Evolutionary conservation across 2,888 invertebrate species (phyloP).

Genomic region (Hedya salicella): DNA sequence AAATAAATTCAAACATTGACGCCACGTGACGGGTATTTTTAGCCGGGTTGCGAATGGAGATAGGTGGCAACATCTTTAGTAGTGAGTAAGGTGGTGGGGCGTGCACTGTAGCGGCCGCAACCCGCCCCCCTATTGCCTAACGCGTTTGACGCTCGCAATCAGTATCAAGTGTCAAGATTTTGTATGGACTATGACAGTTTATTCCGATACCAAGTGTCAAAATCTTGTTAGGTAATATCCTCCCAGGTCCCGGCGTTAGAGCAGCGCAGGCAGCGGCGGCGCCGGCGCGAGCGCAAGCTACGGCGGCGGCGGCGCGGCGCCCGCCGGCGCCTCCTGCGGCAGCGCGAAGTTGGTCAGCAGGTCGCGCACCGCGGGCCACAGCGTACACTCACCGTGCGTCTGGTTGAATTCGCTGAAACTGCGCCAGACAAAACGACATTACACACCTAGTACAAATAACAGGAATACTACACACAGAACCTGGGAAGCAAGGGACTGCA

Average conservation of each 20-base stretch:
- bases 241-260: slow-evolving; percentile 28
- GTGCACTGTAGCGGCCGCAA: not conserved
- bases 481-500: too few relatives aligned
- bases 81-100: not conserved
- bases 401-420: slow-evolving; percentile 91
- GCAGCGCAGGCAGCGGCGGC: slow-evolving; percentile 33
- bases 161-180: too few relatives aligned
- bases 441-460: not conserved
- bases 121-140: too few relatives aligned
- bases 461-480: too few relatives aligned
- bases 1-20: too few relatives aligned
- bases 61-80: not conserved
- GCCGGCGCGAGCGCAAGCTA: slow-evolving; percentile 49
- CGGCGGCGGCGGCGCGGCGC: slow-evolving; percentile 71
- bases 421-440: slow-evolving; percentile 17
- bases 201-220: too few relatives aligned
- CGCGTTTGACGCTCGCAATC: too few relatives aligned
- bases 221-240: too few relatives aligned
- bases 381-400: slow-evolving; percentile 93
- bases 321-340: slow-evolving; percentile 90
- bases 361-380: slow-evolving; percentile 96
- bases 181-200: too few relatives aligned
- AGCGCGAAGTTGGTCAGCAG: slow-evolving; percentile 92
- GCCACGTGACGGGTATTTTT: not conserved
- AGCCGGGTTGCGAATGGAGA: not conserved